Percentiles rank a stretch among this genome's conserved stretches.
Evolutionary conservation across 2,888 invertebrate species (phyloP).

Genomic region (Gastracanthus pulcherrimus): DNA sequence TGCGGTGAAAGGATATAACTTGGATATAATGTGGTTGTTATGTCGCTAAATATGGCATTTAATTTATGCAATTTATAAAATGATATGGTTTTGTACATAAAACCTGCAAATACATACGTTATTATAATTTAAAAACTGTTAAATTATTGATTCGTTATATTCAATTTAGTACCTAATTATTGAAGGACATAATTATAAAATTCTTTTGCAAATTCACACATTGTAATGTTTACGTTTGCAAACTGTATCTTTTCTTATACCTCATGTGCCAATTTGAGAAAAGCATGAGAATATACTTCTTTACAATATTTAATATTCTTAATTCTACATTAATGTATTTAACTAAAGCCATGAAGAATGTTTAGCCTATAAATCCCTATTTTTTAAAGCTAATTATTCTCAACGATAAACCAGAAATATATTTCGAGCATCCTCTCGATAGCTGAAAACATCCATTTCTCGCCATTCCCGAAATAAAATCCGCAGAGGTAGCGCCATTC

Average conservation of each 20-base stretch:
- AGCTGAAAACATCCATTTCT: not conserved
- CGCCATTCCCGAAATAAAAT: not conserved
- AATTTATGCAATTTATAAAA: slow-evolving; percentile 5
- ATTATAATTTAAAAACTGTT: too few relatives aligned
- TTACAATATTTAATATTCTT: too few relatives aligned
- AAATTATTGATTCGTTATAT: too few relatives aligned
- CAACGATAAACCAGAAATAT: not conserved
- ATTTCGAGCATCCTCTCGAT: not conserved
- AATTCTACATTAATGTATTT: too few relatives aligned
- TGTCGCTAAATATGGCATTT: not conserved
- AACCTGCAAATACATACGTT: not conserved
- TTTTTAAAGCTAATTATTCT: not conserved
- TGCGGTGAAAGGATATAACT: slow-evolving; percentile 3
- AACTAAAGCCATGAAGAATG: too few relatives aligned
- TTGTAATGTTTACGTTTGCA: not conserved
- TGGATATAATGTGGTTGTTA: not conserved
- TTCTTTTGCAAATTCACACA: not conserved
- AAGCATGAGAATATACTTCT: too few relatives aligned
- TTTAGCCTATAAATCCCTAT: not conserved
- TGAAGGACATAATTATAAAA: too few relatives aligned
- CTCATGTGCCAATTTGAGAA: too few relatives aligned
- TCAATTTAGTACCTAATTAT: too few relatives aligned
- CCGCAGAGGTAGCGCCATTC: not conserved
- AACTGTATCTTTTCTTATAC: too few relatives aligned
- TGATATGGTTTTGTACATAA: not conserved